phyloP scores from a whole-genome alignment of 2,888 invertebrate genomes.

The Cephus rjabovi region DNA sequence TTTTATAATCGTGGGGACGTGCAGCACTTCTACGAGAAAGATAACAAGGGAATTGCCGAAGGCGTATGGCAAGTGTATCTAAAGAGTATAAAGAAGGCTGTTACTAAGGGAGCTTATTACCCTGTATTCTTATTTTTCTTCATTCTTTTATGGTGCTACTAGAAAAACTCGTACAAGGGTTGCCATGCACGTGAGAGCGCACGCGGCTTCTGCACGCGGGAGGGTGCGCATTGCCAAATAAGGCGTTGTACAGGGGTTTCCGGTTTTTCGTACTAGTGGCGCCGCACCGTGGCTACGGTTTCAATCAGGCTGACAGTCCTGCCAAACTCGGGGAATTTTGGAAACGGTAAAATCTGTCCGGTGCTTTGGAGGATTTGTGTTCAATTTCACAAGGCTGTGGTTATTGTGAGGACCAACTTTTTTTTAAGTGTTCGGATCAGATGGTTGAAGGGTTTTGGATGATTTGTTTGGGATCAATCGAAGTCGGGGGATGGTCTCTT shows the following conservation, averaged over 20 bases:
- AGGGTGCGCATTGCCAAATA: conserved; percentile 75
- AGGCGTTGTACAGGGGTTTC: conserved; percentile 72
- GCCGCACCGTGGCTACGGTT: conserved; percentile 41
- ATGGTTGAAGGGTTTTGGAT: neutral
- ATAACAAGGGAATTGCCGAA: neutral
- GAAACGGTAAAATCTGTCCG: neutral
- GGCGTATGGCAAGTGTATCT: neutral
- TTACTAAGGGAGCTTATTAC: neutral
- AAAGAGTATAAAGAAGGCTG: neutral
- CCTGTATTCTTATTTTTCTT: neutral
- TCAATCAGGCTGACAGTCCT: neutral
- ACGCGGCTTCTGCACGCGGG: conserved; percentile 25
- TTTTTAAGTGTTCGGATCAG: neutral
- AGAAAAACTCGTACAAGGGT: conserved; percentile 8
- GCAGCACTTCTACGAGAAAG: neutral
- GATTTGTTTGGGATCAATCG: neutral
- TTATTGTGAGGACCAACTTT: neutral
- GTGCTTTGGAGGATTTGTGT: neutral
- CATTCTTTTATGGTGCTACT: neutral
- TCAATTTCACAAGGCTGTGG: neutral
- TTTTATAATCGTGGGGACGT: neutral
- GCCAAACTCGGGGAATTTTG: neutral
- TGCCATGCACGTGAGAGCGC: conserved; percentile 9
- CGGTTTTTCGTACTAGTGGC: conserved; percentile 67
- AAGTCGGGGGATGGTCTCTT: neutral